These are phyloP conservation scores for Helicolenus hilgendorfi DNA, from an alignment of 2,797 vertebrate species.

Conservation along the genomic window DNA sequence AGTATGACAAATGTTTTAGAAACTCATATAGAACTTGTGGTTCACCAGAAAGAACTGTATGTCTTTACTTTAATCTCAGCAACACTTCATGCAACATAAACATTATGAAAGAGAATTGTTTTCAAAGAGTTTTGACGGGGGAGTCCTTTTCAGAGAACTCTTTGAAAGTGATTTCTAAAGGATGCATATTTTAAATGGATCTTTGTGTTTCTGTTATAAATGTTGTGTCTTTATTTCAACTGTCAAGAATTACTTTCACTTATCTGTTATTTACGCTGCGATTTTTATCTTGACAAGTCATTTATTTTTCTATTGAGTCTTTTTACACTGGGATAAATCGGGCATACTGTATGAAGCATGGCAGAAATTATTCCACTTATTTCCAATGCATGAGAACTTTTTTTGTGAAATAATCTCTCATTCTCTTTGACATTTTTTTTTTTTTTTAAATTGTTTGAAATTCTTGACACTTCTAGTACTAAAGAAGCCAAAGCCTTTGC, in stretches of 20 bases:
- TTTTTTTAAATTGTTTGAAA: not conserved
- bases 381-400: not conserved
- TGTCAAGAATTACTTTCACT: constrained; percentile 18
- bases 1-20: too few relatives aligned
- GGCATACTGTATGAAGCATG: not conserved
- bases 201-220: not conserved
- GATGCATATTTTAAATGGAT: constrained; percentile 17
- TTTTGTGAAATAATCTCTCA: not conserved
- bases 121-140: not conserved
- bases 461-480: not conserved
- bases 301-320: constrained; percentile 9
- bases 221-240: not conserved
- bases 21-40: not conserved
- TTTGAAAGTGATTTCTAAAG: constrained; percentile 17
- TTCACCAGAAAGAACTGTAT: not conserved
- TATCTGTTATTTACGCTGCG: constrained; percentile 1
- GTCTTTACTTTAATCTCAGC: constrained; percentile 1
- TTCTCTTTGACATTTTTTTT: not conserved
- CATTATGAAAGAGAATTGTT: constrained; percentile 1
- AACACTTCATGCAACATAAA: not conserved
- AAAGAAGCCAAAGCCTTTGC: constrained; percentile 5
- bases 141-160: not conserved
- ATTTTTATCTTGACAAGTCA: constrained; percentile 14
- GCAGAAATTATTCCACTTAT: not conserved
- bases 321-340: not conserved